Conservation (phyloP, 2,888 invertebrate species). For the Amphimallon solstitiale region DNA sequence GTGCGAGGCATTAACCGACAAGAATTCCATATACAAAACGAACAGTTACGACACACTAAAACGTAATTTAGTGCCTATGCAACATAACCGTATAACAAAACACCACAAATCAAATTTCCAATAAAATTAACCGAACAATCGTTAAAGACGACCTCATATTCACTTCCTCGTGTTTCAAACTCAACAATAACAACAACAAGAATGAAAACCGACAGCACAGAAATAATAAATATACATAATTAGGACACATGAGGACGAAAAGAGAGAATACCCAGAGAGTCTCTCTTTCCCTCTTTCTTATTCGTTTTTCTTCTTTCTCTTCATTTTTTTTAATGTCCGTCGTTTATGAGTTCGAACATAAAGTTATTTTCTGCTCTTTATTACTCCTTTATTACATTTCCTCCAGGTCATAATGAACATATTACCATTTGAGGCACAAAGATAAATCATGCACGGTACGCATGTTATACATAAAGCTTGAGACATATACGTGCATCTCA, state of each 20-base stretch:
- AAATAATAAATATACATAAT: constrained; percentile 32
- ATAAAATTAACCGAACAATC: constrained; percentile 29
- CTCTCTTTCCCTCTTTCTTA: background rate
- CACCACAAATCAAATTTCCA: constrained; percentile 30
- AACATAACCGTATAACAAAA: constrained; percentile 25
- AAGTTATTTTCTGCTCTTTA: constrained; percentile 25
- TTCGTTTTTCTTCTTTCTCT: background rate
- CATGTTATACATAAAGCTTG: background rate
- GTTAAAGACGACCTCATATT: constrained; percentile 9
- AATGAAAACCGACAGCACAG: constrained; percentile 9
- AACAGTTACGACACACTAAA: constrained; percentile 28
- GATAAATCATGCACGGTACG: background rate
- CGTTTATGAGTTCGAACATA: background rate
- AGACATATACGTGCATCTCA: no score
- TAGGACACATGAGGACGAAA: constrained; percentile 12
- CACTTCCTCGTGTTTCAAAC: constrained; percentile 27
- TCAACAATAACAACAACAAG: no score
- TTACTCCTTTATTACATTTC: constrained; percentile 15
- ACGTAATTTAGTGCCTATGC: constrained; percentile 20
- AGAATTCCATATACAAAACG: constrained; percentile 22
- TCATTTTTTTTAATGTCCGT: background rate
- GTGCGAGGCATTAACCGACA: background rate
- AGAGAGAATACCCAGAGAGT: background rate
- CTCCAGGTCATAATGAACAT: constrained; percentile 3
- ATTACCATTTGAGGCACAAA: background rate